phyloP scores from a whole-genome alignment of 2,888 invertebrate genomes.

The Drosophila affinis region DNA sequence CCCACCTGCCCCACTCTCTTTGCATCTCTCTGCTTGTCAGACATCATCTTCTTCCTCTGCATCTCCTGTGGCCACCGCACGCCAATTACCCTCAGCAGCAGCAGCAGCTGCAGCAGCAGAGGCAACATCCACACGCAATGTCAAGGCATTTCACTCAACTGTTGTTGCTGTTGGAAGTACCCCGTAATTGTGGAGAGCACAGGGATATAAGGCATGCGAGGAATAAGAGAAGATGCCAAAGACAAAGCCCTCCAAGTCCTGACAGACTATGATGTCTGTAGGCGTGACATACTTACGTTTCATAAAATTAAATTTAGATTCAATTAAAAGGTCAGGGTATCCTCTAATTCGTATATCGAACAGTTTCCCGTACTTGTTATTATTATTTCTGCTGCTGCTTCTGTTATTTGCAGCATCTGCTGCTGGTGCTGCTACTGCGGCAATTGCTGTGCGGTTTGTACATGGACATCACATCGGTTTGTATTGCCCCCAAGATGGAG shows the following conservation, averaged over 20 bases:
- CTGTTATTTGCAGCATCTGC: slow-evolving; percentile 6
- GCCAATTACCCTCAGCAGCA: slow-evolving; percentile 66
- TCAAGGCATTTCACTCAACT: slow-evolving; percentile 75
- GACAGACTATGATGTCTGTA: too few species aligned
- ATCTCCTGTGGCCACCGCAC: slow-evolving; percentile 56
- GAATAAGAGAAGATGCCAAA: too few species aligned
- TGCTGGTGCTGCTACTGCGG: slow-evolving; percentile 41
- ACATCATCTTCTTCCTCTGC: slow-evolving; percentile 28
- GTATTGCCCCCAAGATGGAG: neutral
- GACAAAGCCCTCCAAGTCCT: too few species aligned
- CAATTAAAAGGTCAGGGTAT: neutral
- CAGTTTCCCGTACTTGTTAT: neutral
- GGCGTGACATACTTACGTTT: too few species aligned
- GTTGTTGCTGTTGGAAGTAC: slow-evolving; percentile 47
- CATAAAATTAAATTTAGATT: too few species aligned
- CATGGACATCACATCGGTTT: slow-evolving; percentile 7
- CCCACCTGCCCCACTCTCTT: neutral
- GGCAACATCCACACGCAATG: slow-evolving; percentile 71
- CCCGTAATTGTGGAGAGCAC: neutral
- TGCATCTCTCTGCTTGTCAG: neutral
- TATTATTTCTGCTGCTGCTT: slow-evolving; percentile 4
- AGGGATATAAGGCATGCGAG: neutral
- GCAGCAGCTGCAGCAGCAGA: slow-evolving; percentile 48
- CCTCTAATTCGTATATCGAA: neutral
- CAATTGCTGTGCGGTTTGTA: slow-evolving; percentile 71